phyloP scores from a whole-genome alignment of 1,140 invertebrate species.

The Lepidostoma basale region DNA sequence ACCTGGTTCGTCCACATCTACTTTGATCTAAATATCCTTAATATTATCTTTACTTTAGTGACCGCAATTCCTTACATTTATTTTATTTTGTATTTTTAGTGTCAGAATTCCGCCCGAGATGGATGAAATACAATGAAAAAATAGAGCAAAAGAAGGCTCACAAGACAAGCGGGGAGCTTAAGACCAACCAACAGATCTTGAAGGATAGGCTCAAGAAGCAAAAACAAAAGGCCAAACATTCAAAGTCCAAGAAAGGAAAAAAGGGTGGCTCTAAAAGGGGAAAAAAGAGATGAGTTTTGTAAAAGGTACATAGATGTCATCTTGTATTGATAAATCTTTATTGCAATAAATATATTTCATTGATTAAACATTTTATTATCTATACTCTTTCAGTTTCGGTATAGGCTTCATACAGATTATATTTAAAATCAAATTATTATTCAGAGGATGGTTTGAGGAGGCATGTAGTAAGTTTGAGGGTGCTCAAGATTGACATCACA shows the following conservation, averaged over 20 bases:
- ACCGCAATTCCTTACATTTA: too few relatives aligned
- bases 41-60: too few relatives aligned
- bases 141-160: constrained; percentile 52
- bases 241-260: constrained; percentile 43
- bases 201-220: constrained; percentile 58
- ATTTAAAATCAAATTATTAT: too few relatives aligned
- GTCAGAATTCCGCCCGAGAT: constrained; percentile 59
- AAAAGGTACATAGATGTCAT: not conserved
- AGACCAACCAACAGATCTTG: constrained; percentile 58
- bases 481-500: too few relatives aligned
- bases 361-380: too few relatives aligned
- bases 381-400: too few relatives aligned
- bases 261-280: constrained; percentile 25
- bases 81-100: constrained; percentile 46
- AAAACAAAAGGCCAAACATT: constrained; percentile 56
- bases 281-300: not conserved
- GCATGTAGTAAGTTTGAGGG: too few relatives aligned
- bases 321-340: not conserved
- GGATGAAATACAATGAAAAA: constrained; percentile 60
- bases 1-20: constrained; percentile 39
- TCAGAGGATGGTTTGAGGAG: too few relatives aligned
- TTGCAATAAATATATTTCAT: not conserved
- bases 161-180: constrained; percentile 53
- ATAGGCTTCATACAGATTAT: too few relatives aligned
- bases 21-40: constrained; percentile 1